phyloP scores from a whole-genome alignment of 2,888 invertebrate genomes.

The Philaethria dido region DNA sequence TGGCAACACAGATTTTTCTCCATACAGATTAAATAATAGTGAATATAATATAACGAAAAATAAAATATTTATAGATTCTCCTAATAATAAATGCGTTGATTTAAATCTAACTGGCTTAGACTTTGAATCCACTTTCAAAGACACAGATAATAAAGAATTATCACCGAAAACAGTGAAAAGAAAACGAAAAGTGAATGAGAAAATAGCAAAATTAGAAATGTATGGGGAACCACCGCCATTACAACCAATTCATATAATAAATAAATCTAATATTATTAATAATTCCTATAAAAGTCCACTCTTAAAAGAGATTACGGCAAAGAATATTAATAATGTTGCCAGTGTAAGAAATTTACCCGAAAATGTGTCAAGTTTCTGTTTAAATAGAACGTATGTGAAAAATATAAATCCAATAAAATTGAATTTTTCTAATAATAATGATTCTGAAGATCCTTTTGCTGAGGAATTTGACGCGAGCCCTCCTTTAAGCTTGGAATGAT shows the following conservation, averaged over 20 bases:
- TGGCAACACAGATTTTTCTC: slow-evolving; percentile 60
- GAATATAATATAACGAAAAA: slow-evolving; percentile 61
- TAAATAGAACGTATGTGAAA: slow-evolving; percentile 60
- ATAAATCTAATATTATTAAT: slow-evolving; percentile 63
- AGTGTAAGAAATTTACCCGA: slow-evolving; percentile 35
- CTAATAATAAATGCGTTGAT: slow-evolving; percentile 49
- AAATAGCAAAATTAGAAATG: slow-evolving; percentile 77
- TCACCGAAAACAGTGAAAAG: slow-evolving; percentile 59
- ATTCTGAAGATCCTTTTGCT: slow-evolving; percentile 61
- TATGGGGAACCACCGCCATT: slow-evolving; percentile 83
- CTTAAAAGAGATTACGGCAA: slow-evolving; percentile 32
- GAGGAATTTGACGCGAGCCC: slow-evolving; percentile 75
- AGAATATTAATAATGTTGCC: slow-evolving; percentile 52
- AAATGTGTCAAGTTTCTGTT: slow-evolving; percentile 52
- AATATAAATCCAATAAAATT: slow-evolving; percentile 63
- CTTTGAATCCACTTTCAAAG: slow-evolving; percentile 75
- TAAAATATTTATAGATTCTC: slow-evolving; percentile 66
- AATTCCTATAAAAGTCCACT: slow-evolving; percentile 72
- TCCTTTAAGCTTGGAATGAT: slow-evolving; percentile 71
- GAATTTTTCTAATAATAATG: slow-evolving; percentile 56
- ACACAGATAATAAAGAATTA: slow-evolving; percentile 58
- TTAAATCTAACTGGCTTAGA: slow-evolving; percentile 69
- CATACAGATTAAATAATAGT: slow-evolving; percentile 61
- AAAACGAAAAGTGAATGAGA: slow-evolving; percentile 65
- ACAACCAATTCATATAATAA: slow-evolving; percentile 74